Conservation (phyloP, 2,888 invertebrate species). For the Amblyteles armatorius region DNA sequence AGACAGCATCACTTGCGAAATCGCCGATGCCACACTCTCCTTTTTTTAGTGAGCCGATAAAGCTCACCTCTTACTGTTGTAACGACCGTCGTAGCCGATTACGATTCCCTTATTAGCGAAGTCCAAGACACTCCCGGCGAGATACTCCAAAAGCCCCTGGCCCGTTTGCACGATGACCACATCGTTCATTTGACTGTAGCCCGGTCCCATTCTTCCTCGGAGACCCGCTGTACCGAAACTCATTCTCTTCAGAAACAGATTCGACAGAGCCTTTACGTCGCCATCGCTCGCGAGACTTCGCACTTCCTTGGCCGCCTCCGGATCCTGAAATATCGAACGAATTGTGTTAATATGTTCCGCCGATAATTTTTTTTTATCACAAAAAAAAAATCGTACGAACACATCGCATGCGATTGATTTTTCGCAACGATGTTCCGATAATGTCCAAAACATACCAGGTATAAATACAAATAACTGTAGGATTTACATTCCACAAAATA, state of each 20-base stretch:
- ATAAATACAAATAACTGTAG: too few species aligned
- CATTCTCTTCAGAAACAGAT: slow-evolving; percentile 90
- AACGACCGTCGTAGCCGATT: slow-evolving; percentile 96
- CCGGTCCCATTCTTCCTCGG: slow-evolving; percentile 96
- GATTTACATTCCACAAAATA: background rate
- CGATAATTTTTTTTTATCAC: too few species aligned
- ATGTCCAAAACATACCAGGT: too few species aligned
- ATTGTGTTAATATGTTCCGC: slow-evolving; percentile 40
- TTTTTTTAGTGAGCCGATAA: background rate
- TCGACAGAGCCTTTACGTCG: slow-evolving; percentile 87
- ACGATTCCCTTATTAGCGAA: slow-evolving; percentile 90
- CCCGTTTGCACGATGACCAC: slow-evolving; percentile 97
- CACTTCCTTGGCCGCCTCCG: slow-evolving; percentile 88
- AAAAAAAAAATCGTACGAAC: too few species aligned
- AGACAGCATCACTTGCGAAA: too few species aligned
- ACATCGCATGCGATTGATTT: too few species aligned
- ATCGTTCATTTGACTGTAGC: slow-evolving; percentile 98
- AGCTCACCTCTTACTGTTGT: slow-evolving; percentile 94
- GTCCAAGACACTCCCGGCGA: slow-evolving; percentile 87
- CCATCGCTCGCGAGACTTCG: slow-evolving; percentile 86
- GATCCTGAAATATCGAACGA: slow-evolving; percentile 85
- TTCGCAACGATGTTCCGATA: too few species aligned
- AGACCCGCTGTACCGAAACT: slow-evolving; percentile 97
- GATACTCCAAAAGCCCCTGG: slow-evolving; percentile 94
- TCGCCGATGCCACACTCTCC: background rate